Conservation (phyloP, 2,888 invertebrate species). For the Limnephilus auricula region DNA sequence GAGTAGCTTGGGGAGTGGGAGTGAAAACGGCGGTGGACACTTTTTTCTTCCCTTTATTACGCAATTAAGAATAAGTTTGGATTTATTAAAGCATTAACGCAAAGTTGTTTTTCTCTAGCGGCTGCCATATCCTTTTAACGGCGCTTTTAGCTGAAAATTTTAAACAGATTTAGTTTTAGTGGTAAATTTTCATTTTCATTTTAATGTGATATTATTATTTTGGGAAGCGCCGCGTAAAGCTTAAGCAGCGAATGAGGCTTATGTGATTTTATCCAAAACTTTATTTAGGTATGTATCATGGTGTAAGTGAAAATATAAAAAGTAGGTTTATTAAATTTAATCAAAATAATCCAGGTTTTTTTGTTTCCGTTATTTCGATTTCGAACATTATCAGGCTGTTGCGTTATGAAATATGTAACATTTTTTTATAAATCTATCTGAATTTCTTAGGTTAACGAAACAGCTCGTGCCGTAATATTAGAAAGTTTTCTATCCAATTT, state of each 20-base stretch:
- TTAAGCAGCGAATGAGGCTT: background rate
- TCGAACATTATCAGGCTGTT: too few relatives aligned
- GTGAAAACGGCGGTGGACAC: constrained; percentile 18
- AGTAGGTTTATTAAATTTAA: background rate
- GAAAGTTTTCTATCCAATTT: too few relatives aligned
- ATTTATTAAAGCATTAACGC: constrained; percentile 66
- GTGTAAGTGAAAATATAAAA: background rate
- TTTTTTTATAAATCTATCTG: too few relatives aligned
- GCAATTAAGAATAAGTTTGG: constrained; percentile 66
- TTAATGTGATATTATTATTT: background rate
- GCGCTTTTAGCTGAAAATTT: constrained; percentile 42
- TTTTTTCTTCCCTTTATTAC: constrained; percentile 62
- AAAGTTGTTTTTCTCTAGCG: constrained; percentile 64
- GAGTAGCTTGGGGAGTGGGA: constrained; percentile 64
- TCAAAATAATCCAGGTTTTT: too few relatives aligned
- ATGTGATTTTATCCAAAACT: background rate
- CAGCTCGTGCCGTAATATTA: too few relatives aligned
- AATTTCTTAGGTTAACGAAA: too few relatives aligned
- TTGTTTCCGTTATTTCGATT: too few relatives aligned
- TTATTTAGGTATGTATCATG: background rate
- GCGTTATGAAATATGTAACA: too few relatives aligned
- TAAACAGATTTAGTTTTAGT: constrained; percentile 18
- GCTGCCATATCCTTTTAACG: constrained; percentile 36
- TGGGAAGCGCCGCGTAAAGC: background rate
- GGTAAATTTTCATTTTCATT: constrained; percentile 12